phyloP scores from a whole-genome alignment of 2,888 invertebrate genomes.

The Amiota minor region DNA sequence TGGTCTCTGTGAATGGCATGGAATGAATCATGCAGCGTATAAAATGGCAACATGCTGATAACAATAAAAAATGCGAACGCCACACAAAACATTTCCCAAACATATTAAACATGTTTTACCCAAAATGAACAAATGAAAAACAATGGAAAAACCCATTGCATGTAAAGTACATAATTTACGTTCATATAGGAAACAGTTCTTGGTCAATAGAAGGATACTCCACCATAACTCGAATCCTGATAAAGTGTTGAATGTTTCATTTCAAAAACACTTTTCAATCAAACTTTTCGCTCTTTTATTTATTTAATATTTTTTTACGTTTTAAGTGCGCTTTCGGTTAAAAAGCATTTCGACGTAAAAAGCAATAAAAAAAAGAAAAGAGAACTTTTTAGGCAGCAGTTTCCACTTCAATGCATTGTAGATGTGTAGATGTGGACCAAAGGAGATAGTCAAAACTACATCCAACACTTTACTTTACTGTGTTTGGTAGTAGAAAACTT shows the following conservation, averaged over 20 bases:
- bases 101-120: slow-evolving; percentile 9
- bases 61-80: background rate
- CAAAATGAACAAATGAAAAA: slow-evolving; percentile 9
- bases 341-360: background rate
- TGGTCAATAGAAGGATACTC: background rate
- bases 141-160: background rate
- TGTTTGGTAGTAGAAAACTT: too few species aligned
- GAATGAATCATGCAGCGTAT: slow-evolving; percentile 19
- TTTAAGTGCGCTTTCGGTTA: too few species aligned
- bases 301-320: background rate
- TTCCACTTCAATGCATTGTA: background rate
- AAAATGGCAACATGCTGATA: slow-evolving; percentile 26
- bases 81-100: slow-evolving; percentile 9
- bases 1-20: background rate
- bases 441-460: too few species aligned
- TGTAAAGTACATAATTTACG: background rate
- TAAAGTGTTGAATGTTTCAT: too few species aligned
- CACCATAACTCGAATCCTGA: too few species aligned
- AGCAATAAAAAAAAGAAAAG: background rate
- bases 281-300: background rate
- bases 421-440: too few species aligned
- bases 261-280: too few species aligned
- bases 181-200: slow-evolving; percentile 24
- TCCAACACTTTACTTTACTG: too few species aligned
- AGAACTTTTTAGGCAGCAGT: background rate